Percentiles rank a stretch among this genome's conserved stretches.
phyloP scores from a whole-genome alignment of 2,888 invertebrate species.

The Melipona bicolor region DNA sequence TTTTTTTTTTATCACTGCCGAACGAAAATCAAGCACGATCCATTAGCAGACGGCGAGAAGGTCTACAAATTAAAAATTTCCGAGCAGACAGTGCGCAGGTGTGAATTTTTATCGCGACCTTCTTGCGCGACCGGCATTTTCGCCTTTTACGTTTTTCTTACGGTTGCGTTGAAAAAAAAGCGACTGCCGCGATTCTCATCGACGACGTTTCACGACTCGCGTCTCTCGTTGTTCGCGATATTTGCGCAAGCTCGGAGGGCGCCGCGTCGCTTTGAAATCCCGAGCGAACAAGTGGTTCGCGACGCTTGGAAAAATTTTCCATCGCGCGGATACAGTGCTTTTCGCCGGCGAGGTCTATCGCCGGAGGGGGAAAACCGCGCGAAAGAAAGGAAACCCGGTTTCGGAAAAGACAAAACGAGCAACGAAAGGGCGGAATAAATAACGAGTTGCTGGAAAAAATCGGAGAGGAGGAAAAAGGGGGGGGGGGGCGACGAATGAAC shows the following conservation, averaged over 20 bases:
- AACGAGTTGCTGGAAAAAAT: neutral
- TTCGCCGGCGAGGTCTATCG: neutral
- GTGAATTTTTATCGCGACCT: neutral
- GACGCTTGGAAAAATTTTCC: slow-evolving; percentile 23
- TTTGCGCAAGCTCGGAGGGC: neutral
- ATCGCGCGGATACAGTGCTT: slow-evolving; percentile 17
- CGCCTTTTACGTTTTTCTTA: neutral
- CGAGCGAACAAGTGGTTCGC: neutral
- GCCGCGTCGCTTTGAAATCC: slow-evolving; percentile 9
- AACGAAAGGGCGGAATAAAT: slow-evolving; percentile 12
- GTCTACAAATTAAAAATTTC: neutral
- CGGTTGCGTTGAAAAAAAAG: neutral
- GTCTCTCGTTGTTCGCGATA: slow-evolving; percentile 16
- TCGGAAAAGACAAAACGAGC: neutral
- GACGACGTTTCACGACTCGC: slow-evolving; percentile 7
- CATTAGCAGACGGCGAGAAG: neutral
- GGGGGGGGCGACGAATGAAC: slow-evolving; percentile 22
- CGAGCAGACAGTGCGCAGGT: neutral
- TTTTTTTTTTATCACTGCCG: neutral
- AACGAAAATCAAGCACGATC: neutral
- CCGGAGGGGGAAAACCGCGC: neutral
- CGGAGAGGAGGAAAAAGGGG: neutral
- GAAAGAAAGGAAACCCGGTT: slow-evolving; percentile 31
- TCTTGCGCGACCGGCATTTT: neutral
- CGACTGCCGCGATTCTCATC: neutral